Base-by-base conservation (phyloP, 2,888 invertebrate species). In the Catocala fraxini region DNA sequence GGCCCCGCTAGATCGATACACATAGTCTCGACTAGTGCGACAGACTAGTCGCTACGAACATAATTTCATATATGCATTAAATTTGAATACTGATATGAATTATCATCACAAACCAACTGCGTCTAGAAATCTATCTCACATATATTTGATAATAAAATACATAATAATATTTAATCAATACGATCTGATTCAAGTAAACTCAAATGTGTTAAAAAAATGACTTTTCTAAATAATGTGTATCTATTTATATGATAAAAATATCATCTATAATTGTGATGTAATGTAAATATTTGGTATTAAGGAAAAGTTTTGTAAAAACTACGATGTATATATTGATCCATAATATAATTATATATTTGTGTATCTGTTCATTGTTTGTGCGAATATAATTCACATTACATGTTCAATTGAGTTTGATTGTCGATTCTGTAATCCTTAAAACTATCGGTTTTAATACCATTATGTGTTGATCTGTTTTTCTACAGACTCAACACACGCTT, bases 331-430 rank as follows among this genome's bases (percentile, higher is more conserved):
- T 83, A 84, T 74, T 68, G 70, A 75, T 52, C 59, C 57, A 46
- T 66, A 54, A 65, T 39, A 62, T 64, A 64, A 47, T 51, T 74
- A 63, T 73, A 78, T 84, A 82, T 85, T 85, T 87, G 86, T 89
- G 87, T 85, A 86, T 86, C 71, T 88, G 85, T 87, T 89, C 72
- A 86, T 87, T 89, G 87, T 89, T 91, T 89, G 83, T 89, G 90
- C 87, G 83, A 92, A 91, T 92, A 92, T 87, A 91, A 88, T 86
- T 85, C 81, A 85, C 79, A 83, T 81, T 75, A 81, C 66, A 75
- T 82, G 81, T 84, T 84, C 46, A 64, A 64, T 68, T 52, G 59
- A 42, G 67, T 83, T 86, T 85, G 64, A 73, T 77, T 67, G 5
- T 5, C 48, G n/a, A 39, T 9, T 9, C 35, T 39, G 4, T 25